These are phyloP conservation scores for Podarcis siculus DNA, from an alignment of 2,797 vertebrate genomes.

Conservation along the genomic window DNA sequence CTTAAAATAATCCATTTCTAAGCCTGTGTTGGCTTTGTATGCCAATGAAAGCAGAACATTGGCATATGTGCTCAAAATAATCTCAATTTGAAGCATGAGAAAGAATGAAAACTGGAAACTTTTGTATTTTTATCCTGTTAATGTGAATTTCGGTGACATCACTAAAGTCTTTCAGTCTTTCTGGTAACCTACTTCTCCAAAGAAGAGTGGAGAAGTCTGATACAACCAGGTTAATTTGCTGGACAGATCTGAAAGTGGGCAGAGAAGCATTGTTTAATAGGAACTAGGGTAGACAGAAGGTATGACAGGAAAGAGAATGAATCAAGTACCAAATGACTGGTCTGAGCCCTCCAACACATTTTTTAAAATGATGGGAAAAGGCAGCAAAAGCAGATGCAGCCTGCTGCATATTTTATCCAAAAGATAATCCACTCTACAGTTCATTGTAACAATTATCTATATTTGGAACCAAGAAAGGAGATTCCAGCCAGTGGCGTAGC, in stretches of 20 bases:
- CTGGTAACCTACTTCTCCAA: not conserved
- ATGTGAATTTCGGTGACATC: not conserved
- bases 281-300: not conserved
- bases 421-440: too few relatives aligned
- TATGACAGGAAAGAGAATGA: not conserved
- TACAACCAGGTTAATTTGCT: not conserved
- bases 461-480: too few relatives aligned
- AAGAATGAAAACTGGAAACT: not conserved
- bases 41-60: too few relatives aligned
- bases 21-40: too few relatives aligned
- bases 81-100: too few relatives aligned
- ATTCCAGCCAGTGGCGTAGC: too few relatives aligned
- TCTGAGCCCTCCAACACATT: not conserved
- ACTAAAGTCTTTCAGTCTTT: not conserved
- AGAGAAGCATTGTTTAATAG: not conserved
- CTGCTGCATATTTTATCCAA: not conserved
- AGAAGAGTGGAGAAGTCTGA: not conserved
- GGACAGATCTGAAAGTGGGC: not conserved
- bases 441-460: too few relatives aligned
- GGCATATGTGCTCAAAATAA: too few relatives aligned
- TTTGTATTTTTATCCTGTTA: not conserved
- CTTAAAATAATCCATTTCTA: too few relatives aligned
- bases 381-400: not conserved
- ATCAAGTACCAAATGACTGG: not conserved
- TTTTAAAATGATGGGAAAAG: not conserved